A percentile compares a stretch with the other conserved stretches of the same genome.
These are phyloP conservation scores for Pelecanus crispus DNA, from an alignment of 2,113 vertebrate genomes.

Conservation along the genomic window DNA sequence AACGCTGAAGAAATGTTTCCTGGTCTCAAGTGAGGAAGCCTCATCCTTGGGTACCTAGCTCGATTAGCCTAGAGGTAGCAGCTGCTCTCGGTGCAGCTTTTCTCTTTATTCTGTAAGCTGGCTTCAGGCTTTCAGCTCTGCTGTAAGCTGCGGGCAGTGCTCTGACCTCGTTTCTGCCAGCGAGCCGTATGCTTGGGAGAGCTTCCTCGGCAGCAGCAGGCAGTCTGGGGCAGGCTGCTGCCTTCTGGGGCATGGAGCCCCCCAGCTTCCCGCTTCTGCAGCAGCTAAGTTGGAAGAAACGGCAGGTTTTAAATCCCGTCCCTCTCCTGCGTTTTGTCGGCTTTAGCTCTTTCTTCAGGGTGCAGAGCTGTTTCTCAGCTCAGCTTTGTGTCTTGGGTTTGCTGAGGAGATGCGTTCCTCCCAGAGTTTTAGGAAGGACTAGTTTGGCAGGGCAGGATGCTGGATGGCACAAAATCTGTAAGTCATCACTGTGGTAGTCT, in stretches of 20 bases:
- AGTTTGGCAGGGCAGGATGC: background rate
- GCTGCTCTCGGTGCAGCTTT: conserved; percentile 21
- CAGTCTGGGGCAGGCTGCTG: background rate
- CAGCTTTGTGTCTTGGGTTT: rapidly evolving
- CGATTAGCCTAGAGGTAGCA: background rate
- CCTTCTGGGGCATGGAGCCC: background rate
- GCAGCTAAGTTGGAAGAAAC: background rate
- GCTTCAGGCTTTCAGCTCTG: background rate
- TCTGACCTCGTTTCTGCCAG: conserved; percentile 22
- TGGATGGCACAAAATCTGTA: background rate
- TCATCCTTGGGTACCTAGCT: background rate
- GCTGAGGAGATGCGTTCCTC: background rate
- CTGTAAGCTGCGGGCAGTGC: conserved; percentile 13
- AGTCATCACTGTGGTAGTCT: background rate
- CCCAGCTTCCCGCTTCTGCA: background rate
- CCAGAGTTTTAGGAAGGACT: background rate
- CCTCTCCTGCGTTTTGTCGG: background rate
- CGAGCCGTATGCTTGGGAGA: background rate
- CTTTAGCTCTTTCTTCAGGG: background rate
- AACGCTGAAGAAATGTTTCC: background rate
- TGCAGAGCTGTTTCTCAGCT: background rate
- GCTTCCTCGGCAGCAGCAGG: background rate
- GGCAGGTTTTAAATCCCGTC: background rate
- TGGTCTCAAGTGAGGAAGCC: background rate
- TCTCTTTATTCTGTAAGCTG: conserved; percentile 28